A percentile compares a stretch with the other conserved stretches of the same genome.
Evolutionary conservation across 2,113 vertebrate genomes (phyloP).

Genomic region (Anas platyrhynchos): DNA sequence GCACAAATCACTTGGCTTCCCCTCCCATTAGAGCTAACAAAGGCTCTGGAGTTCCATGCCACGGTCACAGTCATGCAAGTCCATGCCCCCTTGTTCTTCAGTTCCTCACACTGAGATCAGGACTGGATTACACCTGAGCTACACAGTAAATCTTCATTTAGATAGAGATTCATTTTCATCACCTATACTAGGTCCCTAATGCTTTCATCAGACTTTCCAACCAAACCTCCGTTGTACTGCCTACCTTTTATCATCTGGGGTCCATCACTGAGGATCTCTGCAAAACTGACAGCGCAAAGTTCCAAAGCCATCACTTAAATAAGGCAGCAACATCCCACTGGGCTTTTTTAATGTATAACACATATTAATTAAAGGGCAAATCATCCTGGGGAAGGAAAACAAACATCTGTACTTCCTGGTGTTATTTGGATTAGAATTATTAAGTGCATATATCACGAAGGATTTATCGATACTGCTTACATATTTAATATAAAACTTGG

Average conservation of each 20-base stretch:
- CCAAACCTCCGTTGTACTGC: background rate
- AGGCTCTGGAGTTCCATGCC: background rate
- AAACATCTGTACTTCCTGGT: background rate
- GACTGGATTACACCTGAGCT: background rate
- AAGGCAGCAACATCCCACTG: background rate
- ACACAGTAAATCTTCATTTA: background rate
- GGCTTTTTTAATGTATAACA: background rate
- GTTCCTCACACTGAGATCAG: background rate
- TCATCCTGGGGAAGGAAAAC: background rate
- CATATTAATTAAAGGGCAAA: background rate
- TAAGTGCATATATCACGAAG: background rate
- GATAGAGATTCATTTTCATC: background rate
- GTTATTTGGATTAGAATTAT: background rate
- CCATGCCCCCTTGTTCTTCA: background rate
- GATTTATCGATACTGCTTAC: background rate
- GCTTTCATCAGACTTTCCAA: background rate
- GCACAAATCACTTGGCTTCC: background rate
- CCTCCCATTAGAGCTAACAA: background rate
- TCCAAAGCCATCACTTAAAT: background rate
- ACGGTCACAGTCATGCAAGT: rapidly evolving
- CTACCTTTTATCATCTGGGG: background rate
- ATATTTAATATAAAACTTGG: background rate
- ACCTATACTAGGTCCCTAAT: background rate
- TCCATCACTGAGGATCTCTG: background rate
- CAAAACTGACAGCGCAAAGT: background rate